phyloP scores from a whole-genome alignment of 2,113 vertebrate genomes.

The Cottus gobio region DNA sequence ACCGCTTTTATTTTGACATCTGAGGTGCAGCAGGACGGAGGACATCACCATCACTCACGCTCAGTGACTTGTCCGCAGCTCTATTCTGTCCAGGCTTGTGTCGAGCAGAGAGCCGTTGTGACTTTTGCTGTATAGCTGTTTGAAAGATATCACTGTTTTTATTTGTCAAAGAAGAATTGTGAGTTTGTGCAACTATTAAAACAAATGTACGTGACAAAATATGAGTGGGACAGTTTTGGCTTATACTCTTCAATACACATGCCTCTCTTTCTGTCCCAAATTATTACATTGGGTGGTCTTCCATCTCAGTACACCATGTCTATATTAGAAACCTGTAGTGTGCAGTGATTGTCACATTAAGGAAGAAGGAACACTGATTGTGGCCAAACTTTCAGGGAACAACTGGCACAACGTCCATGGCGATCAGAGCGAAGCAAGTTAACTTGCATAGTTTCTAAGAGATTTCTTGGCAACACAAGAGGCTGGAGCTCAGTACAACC shows the following conservation, averaged over 20 bases:
- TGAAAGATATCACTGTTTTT: background rate
- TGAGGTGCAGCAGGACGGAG: constrained; percentile 13
- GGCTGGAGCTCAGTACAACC: too few species aligned
- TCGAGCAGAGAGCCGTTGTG: too few species aligned
- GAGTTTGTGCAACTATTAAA: background rate
- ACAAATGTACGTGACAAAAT: background rate
- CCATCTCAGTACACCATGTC: too few species aligned
- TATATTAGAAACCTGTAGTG: too few species aligned
- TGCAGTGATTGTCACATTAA: too few species aligned
- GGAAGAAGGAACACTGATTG: too few species aligned
- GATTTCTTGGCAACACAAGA: too few species aligned
- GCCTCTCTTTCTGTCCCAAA: background rate
- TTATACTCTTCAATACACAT: background rate
- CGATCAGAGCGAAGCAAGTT: too few species aligned
- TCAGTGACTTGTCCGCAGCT: background rate
- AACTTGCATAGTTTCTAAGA: too few species aligned
- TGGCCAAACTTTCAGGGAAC: too few species aligned
- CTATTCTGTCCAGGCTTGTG: background rate
- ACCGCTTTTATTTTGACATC: background rate
- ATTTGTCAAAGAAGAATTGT: background rate
- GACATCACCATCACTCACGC: constrained; percentile 7
- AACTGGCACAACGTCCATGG: too few species aligned
- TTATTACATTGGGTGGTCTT: background rate
- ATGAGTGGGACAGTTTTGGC: background rate
- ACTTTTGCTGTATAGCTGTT: background rate